Percentiles rank a stretch among this genome's conserved stretches.
These are phyloP conservation scores for Casuarius casuarius DNA, from an alignment of 2,113 vertebrate genomes.

Conservation along the genomic window DNA sequence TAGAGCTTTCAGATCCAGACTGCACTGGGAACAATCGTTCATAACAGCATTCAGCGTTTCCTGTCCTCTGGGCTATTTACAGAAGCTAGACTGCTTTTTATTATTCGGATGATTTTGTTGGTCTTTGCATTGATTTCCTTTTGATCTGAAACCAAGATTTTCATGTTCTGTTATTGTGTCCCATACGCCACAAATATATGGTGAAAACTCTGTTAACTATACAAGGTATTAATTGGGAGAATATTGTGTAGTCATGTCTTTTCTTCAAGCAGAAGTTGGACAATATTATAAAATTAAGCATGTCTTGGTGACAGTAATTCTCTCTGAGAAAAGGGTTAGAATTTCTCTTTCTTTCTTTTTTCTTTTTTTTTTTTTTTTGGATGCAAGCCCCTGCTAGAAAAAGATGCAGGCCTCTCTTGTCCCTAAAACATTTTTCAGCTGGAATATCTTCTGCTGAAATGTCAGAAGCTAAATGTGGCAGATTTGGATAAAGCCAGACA, in stretches of 20 bases:
- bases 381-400: background rate
- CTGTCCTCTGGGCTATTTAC: background rate
- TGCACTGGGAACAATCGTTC: background rate
- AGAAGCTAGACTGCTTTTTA: background rate
- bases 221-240: background rate
- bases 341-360: too few species aligned
- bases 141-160: background rate
- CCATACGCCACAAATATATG: background rate
- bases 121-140: background rate
- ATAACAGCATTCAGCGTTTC: too few species aligned
- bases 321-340: background rate
- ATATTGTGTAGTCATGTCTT: accelerated
- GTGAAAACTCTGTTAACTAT: background rate
- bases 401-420: background rate
- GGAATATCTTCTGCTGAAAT: background rate
- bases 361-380: too few species aligned
- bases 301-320: background rate
- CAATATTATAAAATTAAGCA: background rate
- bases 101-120: background rate
- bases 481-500: background rate
- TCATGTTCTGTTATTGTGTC: background rate
- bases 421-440: background rate
- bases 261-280: background rate
- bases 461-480: background rate
- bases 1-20: too few species aligned